Percentiles rank a stretch among this genome's conserved stretches.
Conservation (phyloP, 2,797 vertebrate genomes). For the Gobio occitaniae region DNA sequence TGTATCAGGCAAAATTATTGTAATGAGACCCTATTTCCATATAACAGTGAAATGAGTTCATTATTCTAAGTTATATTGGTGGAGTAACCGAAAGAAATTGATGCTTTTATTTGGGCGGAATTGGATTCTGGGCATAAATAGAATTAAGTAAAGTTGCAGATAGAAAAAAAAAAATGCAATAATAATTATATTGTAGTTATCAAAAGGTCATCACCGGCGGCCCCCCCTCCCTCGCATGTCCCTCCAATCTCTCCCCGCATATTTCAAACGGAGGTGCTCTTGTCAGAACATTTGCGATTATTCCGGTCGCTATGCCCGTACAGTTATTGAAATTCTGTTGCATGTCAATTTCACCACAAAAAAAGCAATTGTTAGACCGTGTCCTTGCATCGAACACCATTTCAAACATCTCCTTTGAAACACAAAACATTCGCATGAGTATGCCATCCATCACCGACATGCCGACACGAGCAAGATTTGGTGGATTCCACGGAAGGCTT, state of each 20-base stretch:
- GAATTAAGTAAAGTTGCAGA: slow-evolving; percentile 78
- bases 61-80: slow-evolving; percentile 84
- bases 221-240: slow-evolving; percentile 48
- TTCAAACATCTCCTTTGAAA: slow-evolving; percentile 51
- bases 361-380: slow-evolving; percentile 53
- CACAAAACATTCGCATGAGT: slow-evolving; percentile 16
- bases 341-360: slow-evolving; percentile 37
- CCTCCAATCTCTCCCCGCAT: slow-evolving; percentile 63
- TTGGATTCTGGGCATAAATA: slow-evolving; percentile 82
- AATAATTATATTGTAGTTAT: slow-evolving; percentile 80
- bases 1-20: slow-evolving; percentile 86
- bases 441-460: slow-evolving; percentile 19
- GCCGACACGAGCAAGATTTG: slow-evolving; percentile 42
- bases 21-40: slow-evolving; percentile 88
- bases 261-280: slow-evolving; percentile 63
- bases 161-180: slow-evolving; percentile 73
- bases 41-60: slow-evolving; percentile 87
- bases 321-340: slow-evolving; percentile 60
- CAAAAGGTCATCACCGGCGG: slow-evolving; percentile 73
- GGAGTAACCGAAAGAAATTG: slow-evolving; percentile 81
- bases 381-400: slow-evolving; percentile 50
- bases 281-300: slow-evolving; percentile 55
- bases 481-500: slow-evolving; percentile 50
- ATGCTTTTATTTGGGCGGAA: slow-evolving; percentile 82
- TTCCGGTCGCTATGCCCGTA: slow-evolving; percentile 51